Percentiles rank a stretch among this genome's conserved stretches.
These are phyloP conservation scores for Sepioteuthis lessoniana DNA, from an alignment of 2,888 invertebrate species.

Conservation along the genomic window DNA sequence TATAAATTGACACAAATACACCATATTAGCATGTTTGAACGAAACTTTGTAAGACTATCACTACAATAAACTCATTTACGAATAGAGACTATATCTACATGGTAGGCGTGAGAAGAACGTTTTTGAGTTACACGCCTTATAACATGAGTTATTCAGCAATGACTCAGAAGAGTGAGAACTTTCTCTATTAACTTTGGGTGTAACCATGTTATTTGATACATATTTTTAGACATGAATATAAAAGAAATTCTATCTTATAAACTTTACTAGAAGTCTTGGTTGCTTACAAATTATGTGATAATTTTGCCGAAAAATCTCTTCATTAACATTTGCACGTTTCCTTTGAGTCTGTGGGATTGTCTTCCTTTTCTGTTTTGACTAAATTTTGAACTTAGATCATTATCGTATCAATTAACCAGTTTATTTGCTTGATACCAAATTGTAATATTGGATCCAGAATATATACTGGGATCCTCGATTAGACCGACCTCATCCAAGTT, in stretches of 20 bases:
- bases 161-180: neutral
- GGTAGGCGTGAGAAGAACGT: neutral
- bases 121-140: neutral
- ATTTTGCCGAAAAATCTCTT: neutral
- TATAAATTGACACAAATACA: too few species aligned
- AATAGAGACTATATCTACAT: neutral
- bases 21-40: too few species aligned
- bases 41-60: neutral
- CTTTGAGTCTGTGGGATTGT: neutral
- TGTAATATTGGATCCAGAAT: neutral
- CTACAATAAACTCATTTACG: neutral
- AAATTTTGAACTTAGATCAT: neutral
- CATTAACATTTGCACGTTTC: neutral
- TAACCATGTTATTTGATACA: neutral
- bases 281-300: neutral
- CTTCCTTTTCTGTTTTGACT: neutral
- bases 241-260: neutral
- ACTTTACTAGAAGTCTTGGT: neutral
- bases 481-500: neutral
- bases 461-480: neutral
- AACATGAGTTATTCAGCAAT: neutral
- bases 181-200: conserved; percentile 3
- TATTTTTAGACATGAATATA: neutral
- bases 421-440: neutral
- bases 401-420: neutral